phyloP scores from a whole-genome alignment of 53 echinoderm and acorn worm species.

The Holothuria leucospilota region DNA sequence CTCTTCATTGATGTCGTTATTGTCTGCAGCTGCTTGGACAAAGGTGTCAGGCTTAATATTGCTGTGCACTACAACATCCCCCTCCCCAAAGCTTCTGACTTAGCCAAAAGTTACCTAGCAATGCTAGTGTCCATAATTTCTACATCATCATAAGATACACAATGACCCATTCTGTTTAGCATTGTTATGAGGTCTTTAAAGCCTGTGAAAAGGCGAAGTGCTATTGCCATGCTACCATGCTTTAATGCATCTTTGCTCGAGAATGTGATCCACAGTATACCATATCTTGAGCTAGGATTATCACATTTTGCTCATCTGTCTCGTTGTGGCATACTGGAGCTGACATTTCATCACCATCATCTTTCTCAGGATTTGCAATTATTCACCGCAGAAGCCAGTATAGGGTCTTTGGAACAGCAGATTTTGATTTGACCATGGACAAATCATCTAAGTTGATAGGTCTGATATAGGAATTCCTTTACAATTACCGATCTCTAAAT shows the following conservation, averaged over 20 bases:
- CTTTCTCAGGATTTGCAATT: background rate
- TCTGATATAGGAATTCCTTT: slow-evolving; percentile 9
- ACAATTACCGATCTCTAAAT: background rate
- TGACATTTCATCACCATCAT: too few species aligned
- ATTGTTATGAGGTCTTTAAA: slow-evolving; percentile 43
- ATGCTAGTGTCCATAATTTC: slow-evolving; percentile 60
- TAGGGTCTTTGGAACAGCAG: background rate
- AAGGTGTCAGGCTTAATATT: background rate
- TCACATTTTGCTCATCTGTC: slow-evolving; percentile 14
- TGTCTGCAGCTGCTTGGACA: slow-evolving; percentile 33
- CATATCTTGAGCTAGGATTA: slow-evolving; percentile 18
- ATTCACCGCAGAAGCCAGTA: slow-evolving; percentile 26
- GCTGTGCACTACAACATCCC: background rate
- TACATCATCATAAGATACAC: slow-evolving; percentile 50
- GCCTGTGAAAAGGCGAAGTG: slow-evolving; percentile 52
- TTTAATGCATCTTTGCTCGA: slow-evolving; percentile 45
- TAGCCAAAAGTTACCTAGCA: slow-evolving; percentile 42
- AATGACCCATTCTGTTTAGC: background rate
- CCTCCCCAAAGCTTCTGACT: slow-evolving; percentile 42
- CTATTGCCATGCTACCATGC: slow-evolving; percentile 23
- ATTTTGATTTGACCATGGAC: background rate
- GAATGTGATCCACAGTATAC: slow-evolving; percentile 30
- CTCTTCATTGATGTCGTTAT: too few species aligned
- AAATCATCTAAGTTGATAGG: background rate
- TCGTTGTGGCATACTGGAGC: background rate